Base-by-base conservation (phyloP, 2,113 vertebrate species). In the Vulpes vulpes region DNA sequence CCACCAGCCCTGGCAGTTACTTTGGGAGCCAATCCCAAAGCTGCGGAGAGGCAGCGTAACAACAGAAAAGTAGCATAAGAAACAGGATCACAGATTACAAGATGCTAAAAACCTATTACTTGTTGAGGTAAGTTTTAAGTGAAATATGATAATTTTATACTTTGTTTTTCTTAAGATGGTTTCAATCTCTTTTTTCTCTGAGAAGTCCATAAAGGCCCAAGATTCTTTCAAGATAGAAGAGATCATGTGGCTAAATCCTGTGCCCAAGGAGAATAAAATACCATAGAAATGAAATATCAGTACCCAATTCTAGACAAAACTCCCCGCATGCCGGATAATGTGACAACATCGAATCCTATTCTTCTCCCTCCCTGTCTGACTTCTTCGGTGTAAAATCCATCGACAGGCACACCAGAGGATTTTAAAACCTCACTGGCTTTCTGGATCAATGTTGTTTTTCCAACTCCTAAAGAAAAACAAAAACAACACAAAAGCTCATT, bases 361-460 rank as follows among this genome's bases (percentile, higher is more conserved):
- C 99, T 99, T 85, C 99, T 99, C 84, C 99, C 99, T 69, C 99
- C 98, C 93, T 99, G 99, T 93, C 99, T 99, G 95, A 99, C 99
- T 98, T 99, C 99, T 96, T 99, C 99, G 0, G 99, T 99, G 98
- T 99, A 99, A 98, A 99, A 99, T n/a, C 99, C 99, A 92, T 99
- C 99, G 11, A 99, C 95, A 14, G 98, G 96, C 94, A 99, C 23
- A 0, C 99, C 99, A 0, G 99, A 98, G 9, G 99, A 99, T 96
- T 98, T 98, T 1, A 99, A 95, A 25, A 98, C 98, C 60, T 99
- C 99, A 92, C 98, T 98, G 35, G 98, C 99, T 98, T 99, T 99
- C 98, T 99, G 99, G 95, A 99, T 99, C 98, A 99, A 97, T 25
- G 99, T 99, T 89, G 99, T 99, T 98, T 99, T 99, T 19, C 99